phyloP scores from a whole-genome alignment of 2,113 vertebrate genomes.

The Mixornis gularis region DNA sequence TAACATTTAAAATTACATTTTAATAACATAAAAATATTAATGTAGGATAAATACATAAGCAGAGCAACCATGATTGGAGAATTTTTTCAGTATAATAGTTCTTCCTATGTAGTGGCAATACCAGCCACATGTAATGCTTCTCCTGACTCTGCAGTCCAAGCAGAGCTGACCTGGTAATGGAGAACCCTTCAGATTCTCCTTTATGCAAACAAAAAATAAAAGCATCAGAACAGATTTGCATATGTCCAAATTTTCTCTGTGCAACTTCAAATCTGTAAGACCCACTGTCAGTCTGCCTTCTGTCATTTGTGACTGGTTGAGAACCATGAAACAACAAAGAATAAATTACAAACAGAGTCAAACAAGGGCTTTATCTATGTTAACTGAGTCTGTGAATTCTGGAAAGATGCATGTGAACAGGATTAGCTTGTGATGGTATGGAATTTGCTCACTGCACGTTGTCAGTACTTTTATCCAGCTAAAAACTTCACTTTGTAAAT shows the following conservation, averaged over 20 bases:
- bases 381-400: not conserved
- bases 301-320: not conserved
- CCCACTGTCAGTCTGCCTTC: not conserved
- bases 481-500: conserved; percentile 15
- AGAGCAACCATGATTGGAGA: not conserved
- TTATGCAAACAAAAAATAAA: not conserved
- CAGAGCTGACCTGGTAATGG: not conserved
- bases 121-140: not conserved
- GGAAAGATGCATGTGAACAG: not conserved
- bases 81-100: not conserved
- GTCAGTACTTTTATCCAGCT: not conserved
- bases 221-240: not conserved
- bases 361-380: conserved; percentile 3
- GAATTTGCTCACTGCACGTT: conserved; percentile 5
- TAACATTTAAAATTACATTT: not conserved
- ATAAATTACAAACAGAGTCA: conserved; percentile 11
- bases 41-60: not conserved
- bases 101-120: not conserved
- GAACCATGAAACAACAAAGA: not conserved
- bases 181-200: not conserved
- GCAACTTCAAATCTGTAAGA: not conserved
- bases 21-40: not conserved
- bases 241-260: not conserved
- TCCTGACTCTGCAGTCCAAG: not conserved
- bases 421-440: conserved; percentile 2